These are phyloP conservation scores for Leuciscus waleckii DNA, from an alignment of 2,797 vertebrate species.

Conservation along the genomic window DNA sequence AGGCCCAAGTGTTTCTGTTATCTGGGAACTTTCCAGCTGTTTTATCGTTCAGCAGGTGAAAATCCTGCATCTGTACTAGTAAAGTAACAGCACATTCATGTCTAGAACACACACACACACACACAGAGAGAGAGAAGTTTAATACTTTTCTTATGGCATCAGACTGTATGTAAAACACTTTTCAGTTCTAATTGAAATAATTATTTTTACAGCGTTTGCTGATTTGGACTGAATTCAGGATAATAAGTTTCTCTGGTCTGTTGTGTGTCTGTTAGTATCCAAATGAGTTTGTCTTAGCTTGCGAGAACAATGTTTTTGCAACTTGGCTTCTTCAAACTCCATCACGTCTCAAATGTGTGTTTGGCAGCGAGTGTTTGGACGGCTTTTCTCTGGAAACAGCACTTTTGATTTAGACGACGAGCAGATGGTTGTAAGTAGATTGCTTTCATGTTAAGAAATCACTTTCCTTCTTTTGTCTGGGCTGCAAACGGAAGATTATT, in stretches of 20 bases:
- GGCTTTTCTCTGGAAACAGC: slow-evolving; percentile 51
- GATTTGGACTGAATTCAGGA: slow-evolving; percentile 32
- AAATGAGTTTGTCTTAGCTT: slow-evolving; percentile 39
- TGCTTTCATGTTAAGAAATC: slow-evolving; percentile 60
- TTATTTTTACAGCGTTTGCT: slow-evolving; percentile 6
- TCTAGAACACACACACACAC: not conserved
- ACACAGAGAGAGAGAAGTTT: not conserved
- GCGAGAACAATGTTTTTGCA: slow-evolving; percentile 42
- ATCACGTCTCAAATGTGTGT: slow-evolving; percentile 46
- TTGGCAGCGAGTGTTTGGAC: slow-evolving; percentile 50
- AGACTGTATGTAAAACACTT: slow-evolving; percentile 2
- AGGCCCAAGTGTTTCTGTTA: not conserved
- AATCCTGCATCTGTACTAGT: slow-evolving; percentile 5
- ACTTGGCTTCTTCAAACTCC: slow-evolving; percentile 39
- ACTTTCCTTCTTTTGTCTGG: slow-evolving; percentile 65
- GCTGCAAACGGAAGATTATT: slow-evolving; percentile 67
- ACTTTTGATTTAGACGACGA: slow-evolving; percentile 60
- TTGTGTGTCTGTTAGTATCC: slow-evolving; percentile 39
- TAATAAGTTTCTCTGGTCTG: slow-evolving; percentile 43
- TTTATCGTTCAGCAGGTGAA: not conserved
- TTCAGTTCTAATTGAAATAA: slow-evolving; percentile 20
- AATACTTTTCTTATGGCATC: not conserved
- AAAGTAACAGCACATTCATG: not conserved
- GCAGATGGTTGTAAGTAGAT: slow-evolving; percentile 68
- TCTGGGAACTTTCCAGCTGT: not conserved